A percentile compares a stretch with the other conserved stretches of the same genome.
Evolutionary conservation across 2,113 vertebrate genomes (phyloP).

Genomic region (Gallinago paraguaiae): DNA sequence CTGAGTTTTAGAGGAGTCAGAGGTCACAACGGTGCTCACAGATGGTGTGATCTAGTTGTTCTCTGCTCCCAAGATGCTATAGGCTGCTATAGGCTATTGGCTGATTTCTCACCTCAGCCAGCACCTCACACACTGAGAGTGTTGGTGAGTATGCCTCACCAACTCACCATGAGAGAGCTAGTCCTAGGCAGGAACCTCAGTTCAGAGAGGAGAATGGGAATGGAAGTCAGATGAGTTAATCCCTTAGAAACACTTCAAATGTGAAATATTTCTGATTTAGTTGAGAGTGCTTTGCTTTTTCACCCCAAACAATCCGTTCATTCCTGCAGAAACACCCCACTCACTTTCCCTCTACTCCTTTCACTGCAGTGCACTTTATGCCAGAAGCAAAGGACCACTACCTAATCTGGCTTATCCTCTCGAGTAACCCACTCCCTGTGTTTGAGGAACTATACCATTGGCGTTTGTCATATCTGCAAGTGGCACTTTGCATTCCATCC

Average conservation of each 20-base stretch:
- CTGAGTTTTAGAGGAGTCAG: neutral
- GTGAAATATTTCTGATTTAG: neutral
- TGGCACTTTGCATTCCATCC: constrained; percentile 42
- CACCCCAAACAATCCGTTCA: neutral
- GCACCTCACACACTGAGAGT: neutral
- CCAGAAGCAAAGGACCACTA: neutral
- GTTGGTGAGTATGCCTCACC: neutral
- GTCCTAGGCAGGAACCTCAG: neutral
- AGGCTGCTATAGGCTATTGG: neutral
- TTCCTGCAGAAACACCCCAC: constrained; percentile 1
- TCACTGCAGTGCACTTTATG: neutral
- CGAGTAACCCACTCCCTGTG: neutral
- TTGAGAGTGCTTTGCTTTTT: neutral
- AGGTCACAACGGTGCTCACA: neutral
- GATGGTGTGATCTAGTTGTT: accelerated
- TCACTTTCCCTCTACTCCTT: neutral
- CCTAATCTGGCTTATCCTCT: neutral
- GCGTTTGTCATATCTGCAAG: constrained; percentile 15
- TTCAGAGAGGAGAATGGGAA: neutral
- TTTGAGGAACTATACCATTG: neutral
- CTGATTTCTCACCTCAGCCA: neutral
- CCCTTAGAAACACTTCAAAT: neutral
- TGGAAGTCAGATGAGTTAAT: neutral
- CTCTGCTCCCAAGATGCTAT: neutral
- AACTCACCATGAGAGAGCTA: neutral